phyloP scores from a whole-genome alignment of 2,797 vertebrate species.

The Percopsis omiscomaycus region DNA sequence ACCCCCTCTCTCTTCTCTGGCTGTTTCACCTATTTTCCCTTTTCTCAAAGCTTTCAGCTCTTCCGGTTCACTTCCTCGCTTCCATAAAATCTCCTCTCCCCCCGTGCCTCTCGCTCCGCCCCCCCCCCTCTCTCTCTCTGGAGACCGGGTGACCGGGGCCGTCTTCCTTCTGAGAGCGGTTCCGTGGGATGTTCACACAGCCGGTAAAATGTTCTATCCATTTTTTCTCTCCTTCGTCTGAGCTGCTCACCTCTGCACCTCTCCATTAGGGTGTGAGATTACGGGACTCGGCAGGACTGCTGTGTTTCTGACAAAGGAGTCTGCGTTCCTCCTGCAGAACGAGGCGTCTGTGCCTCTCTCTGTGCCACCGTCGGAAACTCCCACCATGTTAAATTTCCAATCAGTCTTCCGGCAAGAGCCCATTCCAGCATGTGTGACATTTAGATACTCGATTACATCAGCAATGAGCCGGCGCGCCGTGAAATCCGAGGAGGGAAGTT shows the following conservation, averaged over 20 bases:
- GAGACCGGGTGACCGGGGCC: slow-evolving; percentile 43
- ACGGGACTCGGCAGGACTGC: slow-evolving; percentile 39
- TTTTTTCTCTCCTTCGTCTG: slow-evolving; percentile 47
- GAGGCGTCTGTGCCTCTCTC: background rate
- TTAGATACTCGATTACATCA: background rate
- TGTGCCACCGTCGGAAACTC: slow-evolving; percentile 20
- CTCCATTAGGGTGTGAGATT: slow-evolving; percentile 74
- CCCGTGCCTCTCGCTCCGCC: background rate
- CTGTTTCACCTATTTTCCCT: slow-evolving; percentile 9
- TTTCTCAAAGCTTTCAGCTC: slow-evolving; percentile 22
- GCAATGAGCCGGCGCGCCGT: background rate
- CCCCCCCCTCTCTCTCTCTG: slow-evolving; percentile 3
- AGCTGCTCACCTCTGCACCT: slow-evolving; percentile 60
- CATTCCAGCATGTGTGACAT: slow-evolving; percentile 24
- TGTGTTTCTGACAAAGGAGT: slow-evolving; percentile 32
- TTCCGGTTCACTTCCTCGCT: slow-evolving; percentile 5
- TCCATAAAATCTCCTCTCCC: background rate
- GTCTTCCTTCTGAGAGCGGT: slow-evolving; percentile 43
- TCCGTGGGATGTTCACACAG: slow-evolving; percentile 58
- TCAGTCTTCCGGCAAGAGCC: slow-evolving; percentile 9
- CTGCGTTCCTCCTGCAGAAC: slow-evolving; percentile 25
- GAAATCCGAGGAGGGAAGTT: background rate
- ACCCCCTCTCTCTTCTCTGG: slow-evolving; percentile 26
- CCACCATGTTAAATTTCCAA: slow-evolving; percentile 14
- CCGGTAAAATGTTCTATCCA: slow-evolving; percentile 52